Conservation (phyloP, 2,113 vertebrate genomes). For the Zootoca vivipara region DNA sequence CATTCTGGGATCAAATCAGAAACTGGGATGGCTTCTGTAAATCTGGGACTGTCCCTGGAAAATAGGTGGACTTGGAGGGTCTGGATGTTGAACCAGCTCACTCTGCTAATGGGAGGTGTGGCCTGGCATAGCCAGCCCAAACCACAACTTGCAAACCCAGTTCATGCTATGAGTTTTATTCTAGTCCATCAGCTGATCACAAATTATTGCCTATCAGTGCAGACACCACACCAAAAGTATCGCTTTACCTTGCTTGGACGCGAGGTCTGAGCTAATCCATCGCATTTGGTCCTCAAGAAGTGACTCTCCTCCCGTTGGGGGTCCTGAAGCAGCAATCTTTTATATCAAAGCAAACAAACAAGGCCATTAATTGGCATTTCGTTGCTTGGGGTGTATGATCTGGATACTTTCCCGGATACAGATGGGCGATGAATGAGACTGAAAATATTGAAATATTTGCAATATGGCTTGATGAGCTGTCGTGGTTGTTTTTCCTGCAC, state of each 20-base stretch:
- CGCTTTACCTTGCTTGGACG: not conserved
- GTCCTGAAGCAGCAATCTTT: not conserved
- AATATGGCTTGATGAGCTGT: constrained; percentile 52
- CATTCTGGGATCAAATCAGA: too few relatives aligned
- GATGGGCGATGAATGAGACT: constrained; percentile 52
- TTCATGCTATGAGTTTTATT: not conserved
- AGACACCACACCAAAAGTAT: not conserved
- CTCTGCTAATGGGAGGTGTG: not conserved
- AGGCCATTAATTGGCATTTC: constrained; percentile 32
- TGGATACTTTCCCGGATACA: constrained; percentile 33
- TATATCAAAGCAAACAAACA: not conserved
- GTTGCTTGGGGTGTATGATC: constrained; percentile 24
- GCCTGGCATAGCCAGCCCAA: not conserved
- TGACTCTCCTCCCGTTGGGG: not conserved
- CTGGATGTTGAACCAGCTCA: not conserved
- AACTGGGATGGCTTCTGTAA: not conserved
- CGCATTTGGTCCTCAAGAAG: not conserved
- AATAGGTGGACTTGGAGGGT: too few relatives aligned
- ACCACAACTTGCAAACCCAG: not conserved
- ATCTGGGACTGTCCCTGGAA: too few relatives aligned
- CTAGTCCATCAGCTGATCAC: not conserved
- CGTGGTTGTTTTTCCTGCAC: constrained; percentile 39
- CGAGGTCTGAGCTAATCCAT: not conserved
- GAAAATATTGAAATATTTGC: constrained; percentile 74
- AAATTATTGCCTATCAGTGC: too few relatives aligned